These are phyloP conservation scores for Mythimna impura DNA, from an alignment of 2,888 invertebrate species.

Conservation along the genomic window DNA sequence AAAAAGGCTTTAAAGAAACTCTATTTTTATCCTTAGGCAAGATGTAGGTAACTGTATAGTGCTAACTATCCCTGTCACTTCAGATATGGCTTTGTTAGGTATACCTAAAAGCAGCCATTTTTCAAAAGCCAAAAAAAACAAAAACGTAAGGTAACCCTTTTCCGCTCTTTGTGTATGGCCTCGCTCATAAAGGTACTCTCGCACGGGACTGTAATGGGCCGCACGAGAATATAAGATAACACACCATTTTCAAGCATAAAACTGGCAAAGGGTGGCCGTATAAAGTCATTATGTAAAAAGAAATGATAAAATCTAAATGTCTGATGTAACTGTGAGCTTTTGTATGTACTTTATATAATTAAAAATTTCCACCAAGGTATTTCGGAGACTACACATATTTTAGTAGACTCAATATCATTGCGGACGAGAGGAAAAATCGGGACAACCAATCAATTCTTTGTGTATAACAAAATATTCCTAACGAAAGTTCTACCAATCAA, in stretches of 20 bases:
- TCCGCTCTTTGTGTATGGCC: conserved; percentile 22
- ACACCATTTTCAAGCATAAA: conserved; percentile 37
- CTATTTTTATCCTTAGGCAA: not conserved
- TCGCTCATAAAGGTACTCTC: conserved; percentile 39
- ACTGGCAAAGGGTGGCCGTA: conserved; percentile 31
- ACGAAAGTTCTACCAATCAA: no score
- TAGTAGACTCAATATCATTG: not conserved
- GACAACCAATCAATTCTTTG: no score
- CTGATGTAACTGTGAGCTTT: conserved; percentile 7
- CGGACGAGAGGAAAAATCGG: no score
- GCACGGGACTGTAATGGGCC: conserved; percentile 32
- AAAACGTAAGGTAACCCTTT: not conserved
- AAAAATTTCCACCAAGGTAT: not conserved
- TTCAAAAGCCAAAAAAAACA: conserved; percentile 29
- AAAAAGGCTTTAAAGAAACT: not conserved
- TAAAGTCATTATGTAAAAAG: conserved; percentile 38
- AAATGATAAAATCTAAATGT: conserved; percentile 37
- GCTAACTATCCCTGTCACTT: not conserved
- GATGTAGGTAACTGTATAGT: not conserved
- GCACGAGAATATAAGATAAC: conserved; percentile 43
- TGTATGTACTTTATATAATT: conserved; percentile 18
- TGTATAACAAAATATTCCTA: no score
- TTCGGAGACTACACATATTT: not conserved
- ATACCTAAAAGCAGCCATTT: conserved; percentile 19
- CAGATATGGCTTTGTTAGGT: not conserved